These are phyloP conservation scores for Acrocephalus arundinaceus DNA, from an alignment of 2,113 vertebrate genomes.

Conservation along the genomic window DNA sequence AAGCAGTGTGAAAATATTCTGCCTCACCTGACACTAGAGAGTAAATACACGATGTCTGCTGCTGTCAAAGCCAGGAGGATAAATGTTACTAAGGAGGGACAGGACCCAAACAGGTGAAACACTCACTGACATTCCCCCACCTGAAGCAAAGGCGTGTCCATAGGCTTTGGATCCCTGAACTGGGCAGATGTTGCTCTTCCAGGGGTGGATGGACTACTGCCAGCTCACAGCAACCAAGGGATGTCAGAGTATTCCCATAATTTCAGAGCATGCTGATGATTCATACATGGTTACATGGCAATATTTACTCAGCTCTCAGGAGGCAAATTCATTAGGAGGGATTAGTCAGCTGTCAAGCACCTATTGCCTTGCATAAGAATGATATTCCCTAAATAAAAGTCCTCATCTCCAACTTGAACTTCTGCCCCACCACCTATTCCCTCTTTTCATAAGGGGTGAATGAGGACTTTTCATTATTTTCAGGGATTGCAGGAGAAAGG, in stretches of 20 bases:
- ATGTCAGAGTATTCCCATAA: neutral
- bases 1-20: rapidly evolving
- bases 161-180: neutral
- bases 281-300: conserved; percentile 28
- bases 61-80: neutral
- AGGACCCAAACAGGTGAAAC: neutral
- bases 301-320: conserved; percentile 44
- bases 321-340: neutral
- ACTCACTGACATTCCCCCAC: neutral
- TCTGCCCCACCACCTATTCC: neutral
- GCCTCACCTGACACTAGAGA: neutral
- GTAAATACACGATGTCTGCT: rapidly evolving
- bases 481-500: neutral
- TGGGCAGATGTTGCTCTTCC: neutral
- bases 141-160: neutral
- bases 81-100: neutral
- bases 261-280: neutral
- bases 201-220: neutral
- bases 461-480: neutral
- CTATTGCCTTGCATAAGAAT: neutral
- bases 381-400: neutral
- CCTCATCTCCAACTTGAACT: neutral
- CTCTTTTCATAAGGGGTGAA: neutral
- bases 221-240: neutral
- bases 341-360: conserved; percentile 39